A percentile compares a stretch with the other conserved stretches of the same genome.
These are phyloP conservation scores for Ennomos fuscantarius DNA, from an alignment of 2,888 invertebrate genomes.

Conservation along the genomic window DNA sequence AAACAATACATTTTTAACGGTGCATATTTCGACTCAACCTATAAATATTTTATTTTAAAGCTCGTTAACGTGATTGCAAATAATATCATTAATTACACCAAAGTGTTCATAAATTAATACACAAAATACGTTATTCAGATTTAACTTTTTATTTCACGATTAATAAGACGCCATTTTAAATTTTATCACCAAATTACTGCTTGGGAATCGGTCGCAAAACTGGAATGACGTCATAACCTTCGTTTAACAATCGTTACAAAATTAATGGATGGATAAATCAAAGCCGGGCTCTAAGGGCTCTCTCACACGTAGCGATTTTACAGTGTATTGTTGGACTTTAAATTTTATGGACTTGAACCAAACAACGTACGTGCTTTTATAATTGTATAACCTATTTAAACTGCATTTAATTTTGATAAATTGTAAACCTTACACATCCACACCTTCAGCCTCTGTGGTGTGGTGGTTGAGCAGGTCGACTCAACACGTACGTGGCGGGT, in stretches of 20 bases:
- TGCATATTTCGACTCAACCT: no score
- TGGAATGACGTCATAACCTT: slow-evolving; percentile 44
- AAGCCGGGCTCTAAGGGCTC: slow-evolving; percentile 15
- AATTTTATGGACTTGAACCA: no score
- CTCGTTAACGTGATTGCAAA: slow-evolving; percentile 18
- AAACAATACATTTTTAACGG: no score
- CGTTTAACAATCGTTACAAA: slow-evolving; percentile 49
- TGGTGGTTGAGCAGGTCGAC: no score
- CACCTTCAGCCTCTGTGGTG: no score
- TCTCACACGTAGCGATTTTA: slow-evolving; percentile 7
- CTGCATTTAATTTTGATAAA: no score
- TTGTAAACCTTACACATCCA: no score
- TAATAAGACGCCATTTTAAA: slow-evolving; percentile 29
- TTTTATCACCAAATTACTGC: slow-evolving; percentile 33
- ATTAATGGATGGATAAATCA: slow-evolving; percentile 55
- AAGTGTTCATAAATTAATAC: slow-evolving; percentile 21
- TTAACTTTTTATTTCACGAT: slow-evolving; percentile 25
- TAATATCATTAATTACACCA: slow-evolving; percentile 20
- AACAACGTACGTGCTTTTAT: no score
- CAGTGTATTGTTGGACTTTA: not conserved
- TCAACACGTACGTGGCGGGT: no score
- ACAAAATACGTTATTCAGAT: slow-evolving; percentile 13
- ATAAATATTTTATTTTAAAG: slow-evolving; percentile 4
- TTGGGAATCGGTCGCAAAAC: slow-evolving; percentile 42
- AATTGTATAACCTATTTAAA: no score